These are phyloP conservation scores for Hemicentrotus pulcherrimus DNA, from an alignment of 35 echinoderm and acorn worm genomes.

Conservation along the genomic window DNA sequence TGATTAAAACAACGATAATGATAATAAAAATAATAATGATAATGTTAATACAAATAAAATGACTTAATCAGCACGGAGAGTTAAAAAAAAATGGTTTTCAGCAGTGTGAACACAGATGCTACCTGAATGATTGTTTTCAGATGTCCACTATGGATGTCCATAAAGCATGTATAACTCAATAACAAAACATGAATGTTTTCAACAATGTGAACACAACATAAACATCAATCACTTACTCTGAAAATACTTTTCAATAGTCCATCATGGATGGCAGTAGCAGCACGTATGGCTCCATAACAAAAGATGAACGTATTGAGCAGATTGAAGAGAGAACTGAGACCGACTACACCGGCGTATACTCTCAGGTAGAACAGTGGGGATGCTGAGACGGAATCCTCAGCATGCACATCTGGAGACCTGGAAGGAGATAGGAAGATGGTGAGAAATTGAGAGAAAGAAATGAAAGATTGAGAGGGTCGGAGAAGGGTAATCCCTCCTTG, in stretches of 20 bases:
- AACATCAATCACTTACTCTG: conserved; percentile 39
- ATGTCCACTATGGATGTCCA: background rate
- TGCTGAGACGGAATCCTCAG: background rate
- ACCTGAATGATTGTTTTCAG: too few species aligned
- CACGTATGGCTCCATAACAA: conserved; percentile 81
- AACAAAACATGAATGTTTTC: background rate
- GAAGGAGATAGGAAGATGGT: background rate
- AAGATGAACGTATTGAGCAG: conserved; percentile 83
- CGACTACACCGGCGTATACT: conserved; percentile 85
- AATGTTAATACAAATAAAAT: background rate
- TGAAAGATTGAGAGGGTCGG: too few species aligned
- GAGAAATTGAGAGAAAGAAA: too few species aligned
- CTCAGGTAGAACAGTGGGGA: conserved; percentile 75
- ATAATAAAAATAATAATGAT: background rate
- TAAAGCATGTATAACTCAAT: background rate
- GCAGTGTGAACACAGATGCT: too few species aligned
- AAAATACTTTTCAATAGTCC: conserved; percentile 66
- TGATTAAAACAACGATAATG: background rate
- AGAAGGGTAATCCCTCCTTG: too few species aligned
- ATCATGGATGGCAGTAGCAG: conserved; percentile 68
- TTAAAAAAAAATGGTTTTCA: too few species aligned
- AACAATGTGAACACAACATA: background rate
- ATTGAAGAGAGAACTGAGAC: conserved; percentile 75
- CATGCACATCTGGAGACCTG: background rate
- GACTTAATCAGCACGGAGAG: too few species aligned